These are phyloP conservation scores for Mamestra brassicae DNA, from an alignment of 2,888 invertebrate species.

Conservation along the genomic window DNA sequence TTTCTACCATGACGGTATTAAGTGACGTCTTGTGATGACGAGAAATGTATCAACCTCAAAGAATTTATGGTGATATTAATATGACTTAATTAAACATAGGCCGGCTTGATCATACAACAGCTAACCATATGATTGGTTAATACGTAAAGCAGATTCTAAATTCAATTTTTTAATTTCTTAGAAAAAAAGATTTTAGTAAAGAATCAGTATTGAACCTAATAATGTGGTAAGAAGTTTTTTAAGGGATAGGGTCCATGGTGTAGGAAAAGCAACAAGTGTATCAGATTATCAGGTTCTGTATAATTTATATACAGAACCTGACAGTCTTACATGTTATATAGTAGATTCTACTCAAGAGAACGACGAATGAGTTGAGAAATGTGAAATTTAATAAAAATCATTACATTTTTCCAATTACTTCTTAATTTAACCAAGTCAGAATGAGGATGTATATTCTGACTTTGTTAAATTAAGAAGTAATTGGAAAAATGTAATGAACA, in stretches of 20 bases:
- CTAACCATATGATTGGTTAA: too few species aligned
- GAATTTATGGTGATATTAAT: neutral
- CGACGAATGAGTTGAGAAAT: neutral
- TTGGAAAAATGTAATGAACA: slow-evolving; percentile 25
- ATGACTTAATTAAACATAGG: neutral
- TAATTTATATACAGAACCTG: too few species aligned
- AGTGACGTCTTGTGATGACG: slow-evolving; percentile 45
- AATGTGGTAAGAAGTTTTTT: too few species aligned
- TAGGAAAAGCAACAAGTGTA: neutral
- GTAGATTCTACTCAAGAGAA: neutral
- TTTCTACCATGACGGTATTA: slow-evolving; percentile 72
- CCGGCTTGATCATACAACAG: too few species aligned
- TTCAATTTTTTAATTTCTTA: too few species aligned
- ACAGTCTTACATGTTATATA: too few species aligned
- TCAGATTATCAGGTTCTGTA: neutral
- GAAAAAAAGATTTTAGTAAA: too few species aligned
- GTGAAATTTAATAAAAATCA: neutral
- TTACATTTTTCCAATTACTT: too few species aligned
- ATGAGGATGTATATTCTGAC: too few species aligned
- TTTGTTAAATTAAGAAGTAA: slow-evolving; percentile 2
- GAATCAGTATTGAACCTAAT: too few species aligned
- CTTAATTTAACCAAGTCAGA: too few species aligned
- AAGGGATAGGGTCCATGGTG: neutral
- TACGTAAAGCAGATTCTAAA: too few species aligned
- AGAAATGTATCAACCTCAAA: slow-evolving; percentile 22